Percentiles rank a stretch among this genome's conserved stretches.
phyloP scores from a whole-genome alignment of 2,113 vertebrate species.

The Pampusana beccarii region DNA sequence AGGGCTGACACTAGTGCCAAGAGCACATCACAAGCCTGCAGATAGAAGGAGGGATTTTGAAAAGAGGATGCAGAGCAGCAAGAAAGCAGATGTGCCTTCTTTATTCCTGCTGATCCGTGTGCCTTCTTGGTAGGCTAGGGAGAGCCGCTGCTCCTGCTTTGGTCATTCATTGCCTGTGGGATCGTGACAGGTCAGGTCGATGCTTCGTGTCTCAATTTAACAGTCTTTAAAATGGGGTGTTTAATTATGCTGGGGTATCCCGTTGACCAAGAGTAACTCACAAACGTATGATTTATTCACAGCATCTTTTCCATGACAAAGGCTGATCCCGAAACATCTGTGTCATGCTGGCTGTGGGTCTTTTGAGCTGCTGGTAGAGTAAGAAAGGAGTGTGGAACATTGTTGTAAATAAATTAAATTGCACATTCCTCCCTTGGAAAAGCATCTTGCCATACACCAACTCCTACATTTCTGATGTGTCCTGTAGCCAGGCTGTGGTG shows the following conservation, averaged over 20 bases:
- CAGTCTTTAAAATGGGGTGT: not conserved
- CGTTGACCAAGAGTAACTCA: not conserved
- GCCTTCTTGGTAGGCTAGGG: not conserved
- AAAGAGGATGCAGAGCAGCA: not conserved
- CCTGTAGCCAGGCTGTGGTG: not conserved
- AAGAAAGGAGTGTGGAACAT: not conserved
- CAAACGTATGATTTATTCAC: not conserved
- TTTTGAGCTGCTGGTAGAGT: not conserved
- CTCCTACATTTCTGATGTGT: not conserved
- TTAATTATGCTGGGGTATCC: not conserved
- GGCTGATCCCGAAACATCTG: not conserved
- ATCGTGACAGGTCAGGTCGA: not conserved
- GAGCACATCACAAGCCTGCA: not conserved
- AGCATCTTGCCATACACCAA: not conserved
- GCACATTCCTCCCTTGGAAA: not conserved
- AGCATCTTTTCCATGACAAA: not conserved
- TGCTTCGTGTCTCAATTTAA: not conserved
- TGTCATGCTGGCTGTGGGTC: not conserved
- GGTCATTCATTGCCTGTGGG: not conserved
- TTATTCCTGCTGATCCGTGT: not conserved
- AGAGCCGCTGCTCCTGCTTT: not conserved
- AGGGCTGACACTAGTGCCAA: not conserved
- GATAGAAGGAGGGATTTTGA: not conserved
- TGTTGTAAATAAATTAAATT: not conserved
- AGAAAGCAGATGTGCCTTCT: not conserved